Base-by-base conservation (phyloP, 2,113 vertebrate genomes). In the Orycteropus afer region DNA sequence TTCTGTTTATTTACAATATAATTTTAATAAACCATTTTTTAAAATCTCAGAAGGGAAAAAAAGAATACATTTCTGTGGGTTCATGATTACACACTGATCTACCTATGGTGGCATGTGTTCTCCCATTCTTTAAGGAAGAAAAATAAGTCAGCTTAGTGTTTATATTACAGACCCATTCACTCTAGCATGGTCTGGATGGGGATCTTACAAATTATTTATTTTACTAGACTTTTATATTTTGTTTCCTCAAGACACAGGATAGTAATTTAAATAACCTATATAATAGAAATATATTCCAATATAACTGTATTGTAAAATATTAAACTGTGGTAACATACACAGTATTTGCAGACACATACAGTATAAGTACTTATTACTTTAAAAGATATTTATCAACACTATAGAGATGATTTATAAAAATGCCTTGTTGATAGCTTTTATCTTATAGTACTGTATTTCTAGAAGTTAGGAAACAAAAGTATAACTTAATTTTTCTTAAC, bases 141-240 rank as follows among this genome's bases (percentile, higher is more conserved):
- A 94, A 82, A 29, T 22, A 69, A 79, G 18, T 59, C 10, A 49
- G 5, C 47, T 74, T 17, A 32, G 14, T 65, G 11, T 67, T 73
- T 37, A 18, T 25, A 73, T 14, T n/a, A 87, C 81, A 92, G 47
- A 51, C 42, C 67, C 14, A 0, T 84, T 90, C 40, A 85, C 4
- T 5, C 7, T 29, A 73, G 73, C 67, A 2, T 88, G 47, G 5
- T 45, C 27, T 79, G 37, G 27, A 37, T 4, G 32, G 27, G 29
- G 45, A 15, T 45, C 57, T 89, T 93, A 74, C 34, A 83, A 49
- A 86, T 83, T 83, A 83, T 40, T 93, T 74, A 63, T 78, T 73
- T 55, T 74, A 27, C 42, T 82, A 32, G 45, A 45, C 13, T 37
- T 89, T 90, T 87, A 45, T 77, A 12, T 59, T 67, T 69, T 77